A percentile compares a stretch with the other conserved stretches of the same genome.
Conservation (phyloP, 2,797 vertebrate genomes). For the Siniperca scherzeri region DNA sequence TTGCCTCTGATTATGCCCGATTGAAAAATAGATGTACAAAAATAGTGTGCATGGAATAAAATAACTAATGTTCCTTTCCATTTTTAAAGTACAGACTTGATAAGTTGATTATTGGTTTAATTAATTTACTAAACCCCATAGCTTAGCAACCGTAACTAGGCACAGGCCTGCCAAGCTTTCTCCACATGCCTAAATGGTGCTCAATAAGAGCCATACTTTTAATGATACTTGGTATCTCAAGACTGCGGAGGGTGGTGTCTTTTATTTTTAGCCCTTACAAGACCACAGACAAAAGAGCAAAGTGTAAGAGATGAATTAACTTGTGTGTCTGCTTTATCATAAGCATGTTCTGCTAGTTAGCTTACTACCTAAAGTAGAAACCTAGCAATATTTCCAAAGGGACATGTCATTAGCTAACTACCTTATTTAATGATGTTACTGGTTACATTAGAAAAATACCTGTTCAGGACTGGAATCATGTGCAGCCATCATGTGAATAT, state of each 20-base stretch:
- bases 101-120: slow-evolving; percentile 1
- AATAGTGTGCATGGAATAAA: background rate
- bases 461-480: background rate
- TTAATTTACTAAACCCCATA: background rate
- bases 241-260: background rate
- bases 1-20: background rate
- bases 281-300: background rate
- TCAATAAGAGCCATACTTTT: background rate
- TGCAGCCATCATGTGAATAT: background rate
- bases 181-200: background rate
- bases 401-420: background rate
- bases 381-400: background rate
- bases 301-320: background rate
- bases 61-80: background rate
- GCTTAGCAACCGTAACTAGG: slow-evolving; percentile 11
- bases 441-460: background rate
- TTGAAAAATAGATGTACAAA: background rate
- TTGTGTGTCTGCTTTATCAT: background rate
- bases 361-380: background rate
- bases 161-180: background rate
- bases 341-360: background rate
- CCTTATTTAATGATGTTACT: background rate
- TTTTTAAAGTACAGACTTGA: background rate
- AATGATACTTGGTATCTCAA: background rate
- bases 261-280: background rate